phyloP scores from a whole-genome alignment of 2,797 vertebrate species.

The Propithecus deckenii region DNA sequence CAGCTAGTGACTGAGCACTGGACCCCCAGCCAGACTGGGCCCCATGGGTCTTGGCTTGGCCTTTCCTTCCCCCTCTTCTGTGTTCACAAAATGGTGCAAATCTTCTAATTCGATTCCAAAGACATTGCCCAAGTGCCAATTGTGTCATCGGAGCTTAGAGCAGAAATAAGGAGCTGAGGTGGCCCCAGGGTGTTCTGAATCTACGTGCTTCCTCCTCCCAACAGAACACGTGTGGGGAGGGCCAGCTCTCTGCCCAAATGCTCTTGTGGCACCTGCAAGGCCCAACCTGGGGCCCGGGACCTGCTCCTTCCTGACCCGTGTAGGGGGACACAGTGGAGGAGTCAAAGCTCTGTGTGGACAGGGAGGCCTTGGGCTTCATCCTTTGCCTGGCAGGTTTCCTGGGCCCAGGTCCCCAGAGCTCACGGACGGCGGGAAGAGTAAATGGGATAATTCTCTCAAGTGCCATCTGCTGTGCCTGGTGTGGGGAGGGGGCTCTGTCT shows the following conservation, averaged over 20 bases:
- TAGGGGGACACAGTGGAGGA: neutral
- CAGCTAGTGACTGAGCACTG: neutral
- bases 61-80: neutral
- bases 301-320: neutral
- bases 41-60: too few species aligned
- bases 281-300: too few species aligned
- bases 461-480: neutral
- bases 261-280: neutral
- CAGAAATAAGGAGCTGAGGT: neutral
- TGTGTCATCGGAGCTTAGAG: neutral
- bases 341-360: neutral
- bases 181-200: neutral
- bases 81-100: fast-evolving
- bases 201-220: neutral
- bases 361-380: neutral
- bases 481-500: neutral
- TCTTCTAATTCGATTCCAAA: neutral
- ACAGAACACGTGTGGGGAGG: neutral
- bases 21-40: neutral
- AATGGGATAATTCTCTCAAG: neutral
- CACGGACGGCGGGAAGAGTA: too few species aligned
- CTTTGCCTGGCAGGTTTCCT: neutral
- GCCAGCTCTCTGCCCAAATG: neutral
- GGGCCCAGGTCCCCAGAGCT: neutral
- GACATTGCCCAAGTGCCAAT: too few species aligned